phyloP scores from a whole-genome alignment of 2,113 vertebrate genomes.

The Piaya cayana region DNA sequence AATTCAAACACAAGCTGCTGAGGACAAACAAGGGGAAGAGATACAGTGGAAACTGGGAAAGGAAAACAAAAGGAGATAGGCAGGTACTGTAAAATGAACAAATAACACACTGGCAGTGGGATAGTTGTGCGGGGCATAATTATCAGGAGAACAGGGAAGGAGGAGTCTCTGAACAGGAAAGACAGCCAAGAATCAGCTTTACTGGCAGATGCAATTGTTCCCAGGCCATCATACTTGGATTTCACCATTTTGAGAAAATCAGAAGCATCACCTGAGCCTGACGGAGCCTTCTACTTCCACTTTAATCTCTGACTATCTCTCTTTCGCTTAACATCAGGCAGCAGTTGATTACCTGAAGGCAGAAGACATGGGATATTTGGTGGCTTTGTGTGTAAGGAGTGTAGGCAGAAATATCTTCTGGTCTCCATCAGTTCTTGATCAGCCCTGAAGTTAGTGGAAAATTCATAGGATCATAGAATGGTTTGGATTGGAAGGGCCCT shows the following conservation, averaged over 20 bases:
- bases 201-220: not conserved
- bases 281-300: not conserved
- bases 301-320: not conserved
- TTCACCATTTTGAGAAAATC: not conserved
- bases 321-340: not conserved
- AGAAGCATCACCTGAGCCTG: not conserved
- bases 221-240: not conserved
- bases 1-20: constrained; percentile 37
- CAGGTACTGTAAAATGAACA: not conserved
- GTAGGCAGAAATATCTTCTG: not conserved
- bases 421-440: not conserved
- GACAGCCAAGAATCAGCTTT: not conserved
- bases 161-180: not conserved
- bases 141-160: not conserved
- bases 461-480: too few species aligned
- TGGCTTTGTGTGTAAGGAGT: not conserved
- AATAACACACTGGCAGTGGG: not conserved
- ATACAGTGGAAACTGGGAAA: not conserved
- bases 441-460: not conserved
- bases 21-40: constrained; percentile 47
- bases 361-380: not conserved
- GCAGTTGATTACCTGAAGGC: not conserved
- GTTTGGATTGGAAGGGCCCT: too few species aligned
- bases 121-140: not conserved
- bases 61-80: not conserved